Base-by-base conservation (phyloP, 2,113 vertebrate species). In the Rhynchopsitta pachyrhyncha region DNA sequence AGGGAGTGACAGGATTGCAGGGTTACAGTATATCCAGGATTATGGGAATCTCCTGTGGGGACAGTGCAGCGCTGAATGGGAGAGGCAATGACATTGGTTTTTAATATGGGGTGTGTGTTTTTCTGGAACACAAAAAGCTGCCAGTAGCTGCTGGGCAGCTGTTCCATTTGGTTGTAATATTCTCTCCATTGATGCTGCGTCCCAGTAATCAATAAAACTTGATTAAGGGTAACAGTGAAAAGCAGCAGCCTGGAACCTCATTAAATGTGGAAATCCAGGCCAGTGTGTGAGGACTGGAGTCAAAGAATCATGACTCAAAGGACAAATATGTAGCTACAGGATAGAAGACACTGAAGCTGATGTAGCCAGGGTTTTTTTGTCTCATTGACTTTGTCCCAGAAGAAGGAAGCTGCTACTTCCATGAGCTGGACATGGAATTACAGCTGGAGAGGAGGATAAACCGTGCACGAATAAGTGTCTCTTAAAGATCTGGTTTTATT, bases 161-260 rank as follows among this genome's bases (percentile, higher is more conserved):
- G 92, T 93, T 91, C 77, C 70, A 82, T 95, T 94, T 92, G 62
- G 82, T 89, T 82, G 35, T 73, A 42, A 89, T 62, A 70, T 82
- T 82, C 42, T 90, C 67, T 66, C 52, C 52, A 57, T n/a, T 79
- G 91, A 89, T 49, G 74, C 74, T 82, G 39, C 15, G 2, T 74
- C 67, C n/a, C 18, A 71, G 42, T n/a, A 75, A 94, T 96, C 91
- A 87, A 87, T 95, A 91, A 69, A 92, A 90, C 47, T 87, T 84
- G 81, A 96, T 92, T 90, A 92, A 82, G 70, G 47, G 52, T 76
- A 89, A 73, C n/a, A 68, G 84, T 85, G 77, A 91, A 96, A 93
- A 93, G 74, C 91, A 92, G 89, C 81, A 91, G 81, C 67, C 78
- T 91, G 94, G 70, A 95, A 89, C 60, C 67, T 95, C 66, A 47